Base-by-base conservation (phyloP, 2,113 vertebrate genomes). In the Camelus dromedarius region DNA sequence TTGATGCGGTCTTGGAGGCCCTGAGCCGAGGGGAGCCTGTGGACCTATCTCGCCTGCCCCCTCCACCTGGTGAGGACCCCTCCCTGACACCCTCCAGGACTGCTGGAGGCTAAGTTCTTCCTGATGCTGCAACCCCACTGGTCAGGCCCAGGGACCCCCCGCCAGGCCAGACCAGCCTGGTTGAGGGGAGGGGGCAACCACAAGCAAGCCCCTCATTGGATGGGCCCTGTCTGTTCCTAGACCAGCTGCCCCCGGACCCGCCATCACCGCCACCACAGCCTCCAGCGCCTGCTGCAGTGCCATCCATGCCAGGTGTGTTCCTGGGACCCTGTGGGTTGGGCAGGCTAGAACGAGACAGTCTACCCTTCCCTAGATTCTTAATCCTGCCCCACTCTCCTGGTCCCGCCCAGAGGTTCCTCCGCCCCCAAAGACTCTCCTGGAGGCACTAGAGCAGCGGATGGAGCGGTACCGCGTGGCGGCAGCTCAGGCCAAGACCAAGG, bases 391-490 rank as follows among this genome's bases (percentile, higher is more conserved):
- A 42, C 38, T 42, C 38, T 42, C 9, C 30, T 11, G 2, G 0
- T 81, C 15, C 1, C 58, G 46, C 75, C 60, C 76, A 98, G 99
- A 98, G 38, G 60, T 58, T 10, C 98, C 99, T 22, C 96, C 99
- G 3, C 96, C 99, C 48, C 99, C 99, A 0, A 98, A 96, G 69
- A 99, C 98, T 76, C 28, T 99, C 32, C 97, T 98, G 52, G 99
- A 99, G 96, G 99, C 99, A 0, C 97, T 99, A 90, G 99, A 99
- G 98, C 99, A 99, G 98, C 98, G 99, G 83, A 99, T 99, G 99
- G 99, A 99, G 86, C 98, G 98, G 12, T 99, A 99, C 96, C 99
- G 98, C 20, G 95, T 96, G 14, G 99, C 99, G 3, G 98, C 99
- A 18, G 98, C 98, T 77, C 98, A 98, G 79, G 99, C 99, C 86